Evolutionary conservation across 2,797 vertebrate genomes (phyloP), one percentile per base, ranked within the genome.

Genomic region (Malurus leucopterus): DNA sequence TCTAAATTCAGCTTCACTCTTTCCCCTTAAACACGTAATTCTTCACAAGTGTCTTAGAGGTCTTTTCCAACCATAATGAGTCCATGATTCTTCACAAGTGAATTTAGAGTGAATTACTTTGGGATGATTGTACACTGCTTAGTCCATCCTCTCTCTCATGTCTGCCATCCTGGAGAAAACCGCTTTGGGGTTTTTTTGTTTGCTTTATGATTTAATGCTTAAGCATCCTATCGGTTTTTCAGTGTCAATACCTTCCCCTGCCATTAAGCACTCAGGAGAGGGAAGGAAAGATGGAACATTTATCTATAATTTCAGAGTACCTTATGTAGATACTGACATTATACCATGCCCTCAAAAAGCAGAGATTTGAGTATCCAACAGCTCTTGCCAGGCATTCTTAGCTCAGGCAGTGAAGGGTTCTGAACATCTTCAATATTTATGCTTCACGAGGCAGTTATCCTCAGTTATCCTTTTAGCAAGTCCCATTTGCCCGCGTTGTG

Each of bases 401-500:
- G 89, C 89, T 78, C 5, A 8, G 85, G 69, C 83, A 92, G 11
- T 49, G 89, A 82, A 84, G 57, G 76, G 82, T 82, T 90, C 92
- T 92, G 84, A 81, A 77, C 14, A 27, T 84, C 86, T 90, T 94
- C 88, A 82, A 92, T 88, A 73, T 92, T 94, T 90, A 78, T 76
- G 88, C 89, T 91, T 95, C 76, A 84, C 64, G 46, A 93, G 81
- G 92, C 92, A 88, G 92, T 95, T 95, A 95, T 94, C 93, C 93
- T 95, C 95, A 92, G 95, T 94, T 95, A 95, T 96, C 92, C 93
- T 94, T 95, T 95, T 91, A 95, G 94, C 87, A 91, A 95, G 93
- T 90, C 92, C 82, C 62, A 70, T 96, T 94, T 96, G 94, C 93
- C 94, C 75, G 7, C 92, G 93, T 92, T 93, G 93, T 96, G 92